A percentile compares a stretch with the other conserved stretches of the same genome.
These are phyloP conservation scores for Bostrychus sinensis DNA, from an alignment of 2,113 vertebrate genomes.

Conservation along the genomic window DNA sequence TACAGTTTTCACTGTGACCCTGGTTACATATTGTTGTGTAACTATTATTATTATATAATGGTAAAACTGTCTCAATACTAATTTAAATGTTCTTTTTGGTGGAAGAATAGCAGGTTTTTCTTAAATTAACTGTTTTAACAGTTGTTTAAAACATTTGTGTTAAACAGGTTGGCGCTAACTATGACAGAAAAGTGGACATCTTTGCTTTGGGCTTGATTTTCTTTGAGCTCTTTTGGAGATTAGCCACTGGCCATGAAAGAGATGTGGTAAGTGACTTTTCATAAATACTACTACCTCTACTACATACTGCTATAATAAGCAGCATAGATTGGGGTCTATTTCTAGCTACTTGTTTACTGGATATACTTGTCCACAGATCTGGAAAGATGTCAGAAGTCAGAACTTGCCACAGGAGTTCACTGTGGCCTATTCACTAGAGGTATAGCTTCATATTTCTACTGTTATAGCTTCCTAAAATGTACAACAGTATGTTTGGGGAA, in stretches of 20 bases:
- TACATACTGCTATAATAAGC: not conserved
- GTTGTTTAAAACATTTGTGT: not conserved
- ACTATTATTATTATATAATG: too few relatives aligned
- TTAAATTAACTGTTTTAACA: too few relatives aligned
- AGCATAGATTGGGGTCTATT: not conserved
- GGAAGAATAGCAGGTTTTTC: too few relatives aligned
- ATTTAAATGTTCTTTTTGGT: too few relatives aligned
- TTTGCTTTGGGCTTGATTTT: conserved; percentile 87
- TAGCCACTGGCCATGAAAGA: conserved; percentile 43
- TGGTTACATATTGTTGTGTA: too few relatives aligned
- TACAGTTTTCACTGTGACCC: too few relatives aligned
- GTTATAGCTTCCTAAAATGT: too few relatives aligned
- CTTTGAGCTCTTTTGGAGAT: conserved; percentile 80
- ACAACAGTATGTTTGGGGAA: too few relatives aligned
- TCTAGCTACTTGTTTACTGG: not conserved
- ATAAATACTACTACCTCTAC: too few relatives aligned
- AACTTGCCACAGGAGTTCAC: conserved; percentile 55
- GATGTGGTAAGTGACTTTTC: conserved; percentile 42
- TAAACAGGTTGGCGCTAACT: conserved; percentile 10
- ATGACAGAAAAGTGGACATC: conserved; percentile 86
- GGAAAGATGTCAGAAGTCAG: not conserved
- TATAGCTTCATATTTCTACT: conserved; percentile 24
- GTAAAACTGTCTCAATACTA: too few relatives aligned
- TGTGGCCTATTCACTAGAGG: conserved; percentile 51
- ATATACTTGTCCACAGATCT: conserved; percentile 45